Base-by-base conservation (phyloP, 2,888 invertebrate genomes). In the Cordilura impudica region DNA sequence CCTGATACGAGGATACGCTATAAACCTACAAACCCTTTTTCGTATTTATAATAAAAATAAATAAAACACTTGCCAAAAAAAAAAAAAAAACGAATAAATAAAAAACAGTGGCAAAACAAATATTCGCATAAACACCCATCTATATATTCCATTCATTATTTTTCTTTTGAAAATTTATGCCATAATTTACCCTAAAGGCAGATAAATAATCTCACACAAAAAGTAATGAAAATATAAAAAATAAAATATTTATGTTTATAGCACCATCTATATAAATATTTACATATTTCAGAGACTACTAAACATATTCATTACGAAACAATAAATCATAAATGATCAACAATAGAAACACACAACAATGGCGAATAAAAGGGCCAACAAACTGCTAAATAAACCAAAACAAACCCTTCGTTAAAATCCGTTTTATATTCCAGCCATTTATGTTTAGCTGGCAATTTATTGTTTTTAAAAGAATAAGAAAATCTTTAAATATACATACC, bases 301-400 rank as follows among this genome's bases (percentile, higher is more conserved):
- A 39, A 78, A 69, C 26, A 53, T 69, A 73, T 78, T 65, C 53
- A 58, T 65, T 51, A 61, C 45, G 69, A 65, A 67, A 73, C 54
- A 73, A 78, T 78, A 73, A 78, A 78, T 73, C 69, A 73, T 56
- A 60, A 78, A 78, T 63, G 56, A 69, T 58, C 58, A 69, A 73
- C 69, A 73, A 69, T 69, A 67, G 58, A 39, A 45, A 45, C 51
- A 61, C 10, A 10, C 7, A 14, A 12, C 18, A 47, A 18, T 5
- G 19, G 47, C 19, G 19, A 16, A 21, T 8, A 14, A 12, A 21
- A 18, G 18, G 31, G 65, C 12, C 29, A 53, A 63, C 49, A 72
- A n/a, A n/a, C 63, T 63, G 35, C 63, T 63, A 63, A 63, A 63
- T 51, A 63, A 63, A 63, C 49, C 49, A 63, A n/a, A 39, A 39